Evolutionary conservation across 2,797 vertebrate genomes (phyloP), one percentile per base, ranked within the genome.

Genomic region (Morelia viridis): DNA sequence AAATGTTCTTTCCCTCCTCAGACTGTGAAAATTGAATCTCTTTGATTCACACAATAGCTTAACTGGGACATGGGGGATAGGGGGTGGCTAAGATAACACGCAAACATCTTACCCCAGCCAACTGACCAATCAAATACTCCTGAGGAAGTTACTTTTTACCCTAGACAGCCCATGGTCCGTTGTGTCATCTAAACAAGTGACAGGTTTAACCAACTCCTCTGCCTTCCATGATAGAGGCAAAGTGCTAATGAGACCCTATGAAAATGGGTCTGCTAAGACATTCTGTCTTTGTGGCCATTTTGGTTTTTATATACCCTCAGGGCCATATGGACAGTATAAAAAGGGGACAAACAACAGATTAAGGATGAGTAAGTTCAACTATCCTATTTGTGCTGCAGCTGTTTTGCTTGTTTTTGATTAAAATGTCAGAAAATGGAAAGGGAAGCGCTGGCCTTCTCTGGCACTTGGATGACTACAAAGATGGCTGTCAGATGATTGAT

Each of bases 1-100:
- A 53, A 90, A 93, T 90, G 41, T 92, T 89, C 89, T 31, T 0
- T 62, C 53, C 57, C 84, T 87, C 80, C 28, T 89, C 41, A 17
- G 68, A 87, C 9, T 0, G 0, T 5, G 11, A 5, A 7, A 15
- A 26, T 50, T n/a, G 58, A 91, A 92, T 68, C 68, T 76, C 11
- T 50, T 46, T 89, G 35, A 71, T 19, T 41, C 19, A 41, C 17
- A 71, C 1, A 46, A 80, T 24, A 80, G 11, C 46, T 46, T 80
- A 24, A 80, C 19, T 46, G 2, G 19, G 35, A 24, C 71, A 80
- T 80, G 19, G 19, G 24, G 35, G 9, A 80, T 24, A 80, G 41
- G 35, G 19, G 19, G 5, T 53, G 50, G 19, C 46, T 80, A 80
- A 80, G 71, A 24, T 46, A 80, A 80, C 19, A 10, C 10, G 19